Evolutionary conservation across 2,797 vertebrate genomes (phyloP).

Genomic region (Mus caroli): DNA sequence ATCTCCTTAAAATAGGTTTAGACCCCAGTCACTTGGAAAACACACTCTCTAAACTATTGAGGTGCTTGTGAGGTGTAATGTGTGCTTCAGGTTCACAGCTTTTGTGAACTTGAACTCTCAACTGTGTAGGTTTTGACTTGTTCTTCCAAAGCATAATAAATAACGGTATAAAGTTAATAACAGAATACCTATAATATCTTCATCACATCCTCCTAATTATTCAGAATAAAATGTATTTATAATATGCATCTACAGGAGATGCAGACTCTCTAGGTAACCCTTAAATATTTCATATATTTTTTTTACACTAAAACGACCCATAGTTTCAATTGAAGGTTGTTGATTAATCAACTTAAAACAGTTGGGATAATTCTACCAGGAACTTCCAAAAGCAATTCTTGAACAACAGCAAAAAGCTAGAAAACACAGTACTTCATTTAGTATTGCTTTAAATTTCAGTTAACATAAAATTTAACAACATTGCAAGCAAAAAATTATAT

Average conservation of each 20-base stretch:
- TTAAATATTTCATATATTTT: not conserved
- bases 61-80: not conserved
- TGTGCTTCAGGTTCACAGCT: not conserved
- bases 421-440: not conserved
- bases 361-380: not conserved
- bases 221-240: not conserved
- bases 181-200: not conserved
- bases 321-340: not conserved
- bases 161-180: not conserved
- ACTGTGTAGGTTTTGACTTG: not conserved
- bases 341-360: not conserved
- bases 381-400: not conserved
- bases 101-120: not conserved
- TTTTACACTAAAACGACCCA: not conserved
- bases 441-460: not conserved
- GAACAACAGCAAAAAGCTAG: not conserved
- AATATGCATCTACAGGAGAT: not conserved
- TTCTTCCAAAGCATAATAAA: slow-evolving; percentile 12
- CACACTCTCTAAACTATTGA: not conserved
- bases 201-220: not conserved
- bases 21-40: not conserved
- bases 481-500: not conserved
- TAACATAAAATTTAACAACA: not conserved
- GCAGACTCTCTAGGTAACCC: not conserved
- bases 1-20: not conserved